Conservation (phyloP, 2,888 invertebrate species). For the Limenitis arthemis region DNA sequence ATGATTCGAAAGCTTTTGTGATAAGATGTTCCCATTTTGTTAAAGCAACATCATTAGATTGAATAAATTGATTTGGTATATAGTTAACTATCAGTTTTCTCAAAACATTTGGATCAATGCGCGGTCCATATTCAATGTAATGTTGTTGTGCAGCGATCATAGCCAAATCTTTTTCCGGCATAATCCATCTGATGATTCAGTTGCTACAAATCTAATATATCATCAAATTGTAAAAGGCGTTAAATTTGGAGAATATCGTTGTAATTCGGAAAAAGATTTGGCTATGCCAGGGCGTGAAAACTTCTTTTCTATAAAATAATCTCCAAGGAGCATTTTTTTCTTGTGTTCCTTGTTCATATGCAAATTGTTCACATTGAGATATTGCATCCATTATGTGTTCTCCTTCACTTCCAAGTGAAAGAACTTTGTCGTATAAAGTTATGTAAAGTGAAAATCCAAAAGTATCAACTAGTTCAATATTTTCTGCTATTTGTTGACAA, state of each 20-base stretch:
- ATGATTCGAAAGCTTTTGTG: constrained; percentile 78
- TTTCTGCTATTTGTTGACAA: constrained; percentile 84
- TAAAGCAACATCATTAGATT: constrained; percentile 73
- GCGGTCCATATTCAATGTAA: constrained; percentile 84
- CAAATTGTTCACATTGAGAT: constrained; percentile 95
- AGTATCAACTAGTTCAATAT: constrained; percentile 81
- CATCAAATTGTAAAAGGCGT: constrained; percentile 90
- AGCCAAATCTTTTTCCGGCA: constrained; percentile 89
- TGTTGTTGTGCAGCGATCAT: constrained; percentile 93
- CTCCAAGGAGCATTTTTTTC: constrained; percentile 92
- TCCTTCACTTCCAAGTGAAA: constrained; percentile 89
- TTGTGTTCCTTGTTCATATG: constrained; percentile 89
- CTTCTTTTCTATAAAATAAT: constrained; percentile 89
- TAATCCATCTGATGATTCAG: constrained; percentile 84
- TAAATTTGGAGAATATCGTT: constrained; percentile 93
- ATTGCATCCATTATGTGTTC: constrained; percentile 97
- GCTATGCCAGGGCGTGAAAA: constrained; percentile 95
- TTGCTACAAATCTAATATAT: constrained; percentile 92
- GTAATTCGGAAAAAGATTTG: too few relatives aligned
- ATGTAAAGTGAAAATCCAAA: constrained; percentile 96
- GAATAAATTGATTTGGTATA: constrained; percentile 83
- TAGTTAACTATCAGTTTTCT: constrained; percentile 82
- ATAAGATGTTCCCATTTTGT: constrained; percentile 82
- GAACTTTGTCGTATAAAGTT: constrained; percentile 90
- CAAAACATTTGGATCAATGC: constrained; percentile 77